Base-by-base conservation (phyloP, 1,140 invertebrate species). In the Lasioglossum albipes region DNA sequence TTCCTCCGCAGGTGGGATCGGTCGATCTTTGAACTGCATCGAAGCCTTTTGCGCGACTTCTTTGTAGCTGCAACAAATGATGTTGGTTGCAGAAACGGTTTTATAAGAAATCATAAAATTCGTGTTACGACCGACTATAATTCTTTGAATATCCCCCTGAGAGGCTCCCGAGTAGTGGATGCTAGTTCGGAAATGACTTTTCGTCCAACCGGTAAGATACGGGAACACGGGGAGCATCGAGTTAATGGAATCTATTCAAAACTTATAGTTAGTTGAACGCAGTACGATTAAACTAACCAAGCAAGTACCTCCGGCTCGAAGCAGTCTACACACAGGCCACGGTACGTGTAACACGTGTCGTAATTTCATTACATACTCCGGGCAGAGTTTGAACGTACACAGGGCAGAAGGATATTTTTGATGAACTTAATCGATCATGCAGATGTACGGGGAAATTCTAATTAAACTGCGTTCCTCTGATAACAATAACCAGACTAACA, bases 11-110 rank as follows among this genome's bases (percentile, higher is more conserved):
- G 68, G 67, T 6, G 71, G 54, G 7, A 79, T 49, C 2, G 13
- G 59, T 20, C 76, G 70, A 71, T 83, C 81, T 31, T 20, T 76
- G 62, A 84, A 84, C 22, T n/a, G 42, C 22, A 36, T 2, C 2
- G 79, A 84, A 36, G 31, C 62, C 45, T 68, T 69, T 10, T 27
- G 7, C 4, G 64, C 62, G n/a, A 20, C 27, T 7, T 81, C 42
- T 10, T 7, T 59, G 27, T 66, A 83, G 22, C 72, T 75, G 57
- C 10, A 20, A 42, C 31, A 41, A 45, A 12, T 0, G 2, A 64
- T 7, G 9, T n/a, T 59, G 7, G 22, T 59, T 10, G 52, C 13
- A 20, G 16, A n/a, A 59, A 27, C 27, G 27, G 27, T 27, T 27
- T 27, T 27, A 27, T 1, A 27, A 27, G 27, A 27, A 27, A 27